phyloP scores from a whole-genome alignment of 2,797 vertebrate genomes.

The Hypotaenidia philippensis region DNA sequence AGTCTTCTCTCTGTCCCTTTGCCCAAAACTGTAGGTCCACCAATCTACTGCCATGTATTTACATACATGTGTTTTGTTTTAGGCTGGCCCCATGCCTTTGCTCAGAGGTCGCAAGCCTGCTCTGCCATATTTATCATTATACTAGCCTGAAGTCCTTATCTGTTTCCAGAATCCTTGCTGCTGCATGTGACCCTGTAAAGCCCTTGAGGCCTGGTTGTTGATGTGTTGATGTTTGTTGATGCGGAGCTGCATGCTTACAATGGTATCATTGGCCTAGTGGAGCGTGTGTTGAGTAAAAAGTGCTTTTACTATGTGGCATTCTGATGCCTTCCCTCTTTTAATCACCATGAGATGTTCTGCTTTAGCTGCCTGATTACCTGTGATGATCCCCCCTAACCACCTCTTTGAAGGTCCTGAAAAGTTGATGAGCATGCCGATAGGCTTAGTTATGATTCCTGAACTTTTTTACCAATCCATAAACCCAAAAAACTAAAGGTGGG shows the following conservation, averaged over 20 bases:
- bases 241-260: background rate
- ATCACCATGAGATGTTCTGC: background rate
- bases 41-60: background rate
- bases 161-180: background rate
- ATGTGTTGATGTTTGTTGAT: background rate
- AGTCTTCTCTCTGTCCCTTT: background rate
- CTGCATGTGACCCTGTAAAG: background rate
- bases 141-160: background rate
- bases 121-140: background rate
- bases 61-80: background rate
- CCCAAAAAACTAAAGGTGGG: background rate
- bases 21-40: background rate
- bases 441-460: background rate
- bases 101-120: background rate
- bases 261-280: background rate
- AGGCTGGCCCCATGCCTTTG: background rate
- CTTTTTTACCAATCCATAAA: background rate
- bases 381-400: background rate
- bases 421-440: background rate
- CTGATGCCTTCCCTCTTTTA: background rate
- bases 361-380: background rate
- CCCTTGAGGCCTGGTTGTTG: background rate
- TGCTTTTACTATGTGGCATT: background rate
- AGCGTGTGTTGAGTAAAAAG: background rate
- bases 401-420: background rate